These are phyloP conservation scores for Uloborus diversus DNA, from an alignment of 1,140 invertebrate genomes.

Conservation along the genomic window DNA sequence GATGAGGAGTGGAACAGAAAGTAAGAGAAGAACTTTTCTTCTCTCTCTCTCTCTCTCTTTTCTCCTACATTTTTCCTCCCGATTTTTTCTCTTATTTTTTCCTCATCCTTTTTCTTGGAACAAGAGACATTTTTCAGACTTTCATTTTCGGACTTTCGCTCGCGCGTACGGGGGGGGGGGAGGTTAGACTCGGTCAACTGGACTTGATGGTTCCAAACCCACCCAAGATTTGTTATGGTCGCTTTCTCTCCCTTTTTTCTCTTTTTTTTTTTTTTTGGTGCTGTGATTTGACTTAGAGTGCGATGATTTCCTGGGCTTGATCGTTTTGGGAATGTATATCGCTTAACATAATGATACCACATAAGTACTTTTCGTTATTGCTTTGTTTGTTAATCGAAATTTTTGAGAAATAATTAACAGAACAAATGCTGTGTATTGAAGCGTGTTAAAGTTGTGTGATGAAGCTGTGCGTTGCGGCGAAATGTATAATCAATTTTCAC, in stretches of 20 bases:
- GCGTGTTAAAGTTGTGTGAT: too few relatives aligned
- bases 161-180: neutral
- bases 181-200: conserved; percentile 34
- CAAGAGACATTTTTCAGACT: conserved; percentile 55
- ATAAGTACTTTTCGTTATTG: too few relatives aligned
- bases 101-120: conserved; percentile 40
- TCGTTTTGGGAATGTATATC: too few relatives aligned
- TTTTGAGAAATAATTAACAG: too few relatives aligned
- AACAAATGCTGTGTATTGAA: too few relatives aligned
- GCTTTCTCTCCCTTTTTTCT: conserved; percentile 6
- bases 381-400: too few relatives aligned
- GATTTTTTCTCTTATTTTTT: too few relatives aligned
- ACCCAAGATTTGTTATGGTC: conserved; percentile 36
- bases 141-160: conserved; percentile 48
- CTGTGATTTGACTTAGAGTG: conserved; percentile 25
- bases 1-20: conserved; percentile 42
- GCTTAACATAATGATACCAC: too few relatives aligned
- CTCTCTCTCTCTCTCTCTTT: conserved; percentile 21
- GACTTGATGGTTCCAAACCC: conserved; percentile 36
- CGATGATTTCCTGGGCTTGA: too few relatives aligned
- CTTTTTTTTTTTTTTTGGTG: too few relatives aligned
- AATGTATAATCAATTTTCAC: too few relatives aligned
- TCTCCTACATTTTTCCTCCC: neutral
- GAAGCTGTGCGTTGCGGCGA: too few relatives aligned
- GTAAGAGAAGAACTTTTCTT: conserved; percentile 27